Conservation (phyloP, 2,797 vertebrate species). For the Okamejei kenojei region DNA sequence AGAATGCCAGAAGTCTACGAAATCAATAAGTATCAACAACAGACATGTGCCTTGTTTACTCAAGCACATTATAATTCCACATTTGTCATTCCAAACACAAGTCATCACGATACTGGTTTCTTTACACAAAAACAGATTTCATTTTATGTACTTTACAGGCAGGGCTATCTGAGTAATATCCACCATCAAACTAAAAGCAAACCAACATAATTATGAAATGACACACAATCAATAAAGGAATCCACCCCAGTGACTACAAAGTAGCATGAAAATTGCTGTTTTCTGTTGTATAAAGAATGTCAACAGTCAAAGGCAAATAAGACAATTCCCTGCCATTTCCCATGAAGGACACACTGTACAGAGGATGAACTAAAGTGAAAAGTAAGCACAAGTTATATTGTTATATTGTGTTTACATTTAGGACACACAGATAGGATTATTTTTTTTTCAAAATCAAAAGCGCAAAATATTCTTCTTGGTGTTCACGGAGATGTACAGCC, state of each 20-base stretch:
- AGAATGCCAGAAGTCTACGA: neutral
- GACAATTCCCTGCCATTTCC: neutral
- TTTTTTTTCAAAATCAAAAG: constrained; percentile 28
- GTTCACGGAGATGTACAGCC: constrained; percentile 3
- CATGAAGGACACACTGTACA: constrained; percentile 3
- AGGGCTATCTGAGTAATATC: constrained; percentile 26
- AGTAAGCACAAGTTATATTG: constrained; percentile 7
- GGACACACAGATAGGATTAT: constrained; percentile 23
- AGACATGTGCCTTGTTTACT: constrained; percentile 22
- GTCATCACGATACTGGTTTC: constrained; percentile 28
- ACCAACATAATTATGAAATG: constrained; percentile 31
- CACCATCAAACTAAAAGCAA: constrained; percentile 28
- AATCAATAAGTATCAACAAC: constrained; percentile 33
- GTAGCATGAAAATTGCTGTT: constrained; percentile 18
- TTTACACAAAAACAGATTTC: constrained; percentile 30
- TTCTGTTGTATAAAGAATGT: neutral
- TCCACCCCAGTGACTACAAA: neutral
- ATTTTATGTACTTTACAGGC: constrained; percentile 32
- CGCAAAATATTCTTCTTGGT: constrained; percentile 10
- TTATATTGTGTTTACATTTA: constrained; percentile 30
- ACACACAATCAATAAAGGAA: constrained; percentile 32
- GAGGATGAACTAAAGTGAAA: neutral
- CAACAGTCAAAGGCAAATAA: constrained; percentile 32
- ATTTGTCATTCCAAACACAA: constrained; percentile 35
- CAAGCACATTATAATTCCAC: constrained; percentile 33